Conservation (phyloP, 2,113 vertebrate species). For the Rutilus rutilus region DNA sequence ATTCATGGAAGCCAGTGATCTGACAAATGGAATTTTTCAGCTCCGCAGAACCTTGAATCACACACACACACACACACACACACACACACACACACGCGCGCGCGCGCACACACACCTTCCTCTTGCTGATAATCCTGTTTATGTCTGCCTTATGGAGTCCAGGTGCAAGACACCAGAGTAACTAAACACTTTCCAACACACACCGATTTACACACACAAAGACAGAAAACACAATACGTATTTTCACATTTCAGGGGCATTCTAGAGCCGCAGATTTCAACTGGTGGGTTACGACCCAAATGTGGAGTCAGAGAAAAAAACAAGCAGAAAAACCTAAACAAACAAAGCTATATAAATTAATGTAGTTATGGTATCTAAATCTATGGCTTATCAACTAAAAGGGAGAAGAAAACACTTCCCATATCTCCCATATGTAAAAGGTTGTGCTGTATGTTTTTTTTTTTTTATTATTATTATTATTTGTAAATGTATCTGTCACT, state of each 20-base stretch:
- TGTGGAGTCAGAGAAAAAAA: neutral
- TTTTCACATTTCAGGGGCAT: slow-evolving; percentile 1
- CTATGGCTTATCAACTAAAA: neutral
- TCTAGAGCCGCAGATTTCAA: neutral
- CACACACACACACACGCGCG: slow-evolving; percentile 34
- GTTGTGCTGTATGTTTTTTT: neutral
- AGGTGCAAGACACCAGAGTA: slow-evolving; percentile 65
- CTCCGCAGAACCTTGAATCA: slow-evolving; percentile 75
- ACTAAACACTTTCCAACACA: slow-evolving; percentile 47
- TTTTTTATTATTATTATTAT: no score
- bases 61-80: slow-evolving; percentile 58
- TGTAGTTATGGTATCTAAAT: neutral
- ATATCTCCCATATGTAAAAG: neutral
- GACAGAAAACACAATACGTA: slow-evolving; percentile 22
- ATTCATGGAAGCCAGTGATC: slow-evolving; percentile 83
- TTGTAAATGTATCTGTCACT: neutral
- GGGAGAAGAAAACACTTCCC: neutral
- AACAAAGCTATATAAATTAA: neutral
- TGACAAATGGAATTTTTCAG: slow-evolving; percentile 84
- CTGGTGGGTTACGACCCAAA: neutral
- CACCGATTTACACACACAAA: slow-evolving; percentile 36
- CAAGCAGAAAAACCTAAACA: no score
- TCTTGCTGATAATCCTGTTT: slow-evolving; percentile 78
- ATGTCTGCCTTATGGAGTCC: slow-evolving; percentile 70
- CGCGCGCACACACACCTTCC: slow-evolving; percentile 64